phyloP scores from a whole-genome alignment of 37 sponge, comb jelly and placozoan species.

The Mnemiopsis leidyi region DNA sequence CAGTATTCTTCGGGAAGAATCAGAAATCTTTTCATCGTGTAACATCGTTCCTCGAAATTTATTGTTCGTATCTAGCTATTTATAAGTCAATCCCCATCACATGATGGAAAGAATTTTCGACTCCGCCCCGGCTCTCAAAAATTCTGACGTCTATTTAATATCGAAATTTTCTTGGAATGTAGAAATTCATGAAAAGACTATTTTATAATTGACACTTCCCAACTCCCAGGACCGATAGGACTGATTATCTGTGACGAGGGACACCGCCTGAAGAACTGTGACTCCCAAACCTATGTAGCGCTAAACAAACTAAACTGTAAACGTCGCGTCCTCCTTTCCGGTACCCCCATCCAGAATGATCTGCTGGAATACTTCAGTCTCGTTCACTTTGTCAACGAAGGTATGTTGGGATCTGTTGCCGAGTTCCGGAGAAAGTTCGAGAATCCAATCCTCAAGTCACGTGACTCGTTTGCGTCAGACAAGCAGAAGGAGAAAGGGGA shows the following conservation, averaged over 20 bases:
- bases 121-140: too few relatives aligned
- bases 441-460: constrained; percentile 86
- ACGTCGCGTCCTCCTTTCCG: constrained; percentile 81
- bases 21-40: too few relatives aligned
- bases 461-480: constrained; percentile 83
- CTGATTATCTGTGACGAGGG: constrained; percentile 98
- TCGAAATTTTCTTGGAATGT: too few relatives aligned
- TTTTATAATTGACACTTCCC: not conserved
- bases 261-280: constrained; percentile 96
- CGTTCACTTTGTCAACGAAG: constrained; percentile 93
- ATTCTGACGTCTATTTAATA: too few relatives aligned
- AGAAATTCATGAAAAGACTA: too few relatives aligned
- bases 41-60: too few relatives aligned
- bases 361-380: constrained; percentile 96
- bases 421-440: constrained; percentile 88
- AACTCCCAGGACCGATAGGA: constrained; percentile 68
- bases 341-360: constrained; percentile 97
- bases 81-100: too few relatives aligned
- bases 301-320: constrained; percentile 77
- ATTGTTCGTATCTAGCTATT: too few relatives aligned
- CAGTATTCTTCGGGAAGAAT: too few relatives aligned
- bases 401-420: constrained; percentile 77
- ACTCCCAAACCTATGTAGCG: constrained; percentile 92
- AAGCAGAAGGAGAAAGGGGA: constrained; percentile 71
- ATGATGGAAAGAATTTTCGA: too few relatives aligned